phyloP scores from a whole-genome alignment of 92 coral and sea anemone species.

The Paragorgia papillata region DNA sequence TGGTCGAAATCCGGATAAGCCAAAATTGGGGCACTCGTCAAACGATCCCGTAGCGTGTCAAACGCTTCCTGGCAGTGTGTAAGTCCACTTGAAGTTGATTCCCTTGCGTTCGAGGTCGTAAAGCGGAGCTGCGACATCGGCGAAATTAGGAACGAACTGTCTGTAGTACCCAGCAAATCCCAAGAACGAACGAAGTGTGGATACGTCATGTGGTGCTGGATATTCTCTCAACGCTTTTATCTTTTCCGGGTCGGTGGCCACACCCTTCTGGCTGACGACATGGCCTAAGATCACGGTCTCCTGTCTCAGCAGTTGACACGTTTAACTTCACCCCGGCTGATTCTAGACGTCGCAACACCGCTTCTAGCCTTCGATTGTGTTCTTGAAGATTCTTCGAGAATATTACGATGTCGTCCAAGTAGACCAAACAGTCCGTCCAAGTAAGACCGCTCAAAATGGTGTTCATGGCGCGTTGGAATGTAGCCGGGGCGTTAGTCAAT shows the following conservation, averaged over 20 bases:
- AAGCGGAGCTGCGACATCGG: constrained; percentile 31
- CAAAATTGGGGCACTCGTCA: not conserved
- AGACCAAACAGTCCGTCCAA: constrained; percentile 40
- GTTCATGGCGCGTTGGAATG: constrained; percentile 39
- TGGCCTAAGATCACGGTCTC: too few species aligned
- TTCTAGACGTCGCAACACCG: constrained; percentile 34
- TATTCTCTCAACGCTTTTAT: constrained; percentile 22
- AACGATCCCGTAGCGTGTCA: constrained; percentile 9
- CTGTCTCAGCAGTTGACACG: constrained; percentile 42
- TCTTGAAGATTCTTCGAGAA: constrained; percentile 35
- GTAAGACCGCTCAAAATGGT: constrained; percentile 27
- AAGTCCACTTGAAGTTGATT: constrained; percentile 29
- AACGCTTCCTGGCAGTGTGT: constrained; percentile 26
- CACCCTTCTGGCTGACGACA: constrained; percentile 31
- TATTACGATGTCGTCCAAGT: constrained; percentile 50
- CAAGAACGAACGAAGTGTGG: constrained; percentile 29
- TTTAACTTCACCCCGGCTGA: constrained; percentile 55
- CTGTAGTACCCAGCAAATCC: constrained; percentile 48
- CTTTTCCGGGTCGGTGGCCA: constrained; percentile 52
- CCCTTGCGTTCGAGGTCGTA: constrained; percentile 49
- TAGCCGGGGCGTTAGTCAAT: constrained; percentile 46
- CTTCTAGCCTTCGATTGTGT: constrained; percentile 40
- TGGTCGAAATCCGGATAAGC: not conserved
- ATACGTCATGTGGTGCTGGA: constrained; percentile 41
- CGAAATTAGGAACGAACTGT: constrained; percentile 47